A percentile compares a stretch with the other conserved stretches of the same genome.
These are phyloP conservation scores for Metopolophium dirhodum DNA, from an alignment of 1,140 invertebrate species.

Conservation along the genomic window DNA sequence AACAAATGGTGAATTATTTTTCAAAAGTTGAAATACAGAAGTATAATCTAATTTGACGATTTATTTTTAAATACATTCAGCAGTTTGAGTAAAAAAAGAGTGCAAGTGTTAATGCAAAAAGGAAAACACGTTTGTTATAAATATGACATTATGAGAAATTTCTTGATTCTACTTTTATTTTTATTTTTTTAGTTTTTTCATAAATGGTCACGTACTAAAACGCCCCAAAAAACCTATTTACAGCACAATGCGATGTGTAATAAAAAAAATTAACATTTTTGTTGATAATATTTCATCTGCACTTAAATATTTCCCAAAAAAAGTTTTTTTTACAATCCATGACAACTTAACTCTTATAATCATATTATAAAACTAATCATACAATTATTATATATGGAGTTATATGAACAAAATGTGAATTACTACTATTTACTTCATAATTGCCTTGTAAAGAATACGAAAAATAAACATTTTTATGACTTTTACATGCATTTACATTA, in stretches of 20 bases:
- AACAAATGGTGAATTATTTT: not conserved
- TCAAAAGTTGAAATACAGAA: not conserved
- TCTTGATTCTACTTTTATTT: not conserved
- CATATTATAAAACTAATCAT: not conserved
- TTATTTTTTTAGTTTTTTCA: not conserved
- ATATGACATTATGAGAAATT: not conserved
- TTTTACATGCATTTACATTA: not conserved
- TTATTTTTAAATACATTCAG: not conserved
- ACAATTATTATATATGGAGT: not conserved
- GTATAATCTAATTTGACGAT: not conserved
- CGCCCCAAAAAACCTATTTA: not conserved
- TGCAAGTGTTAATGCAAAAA: not conserved
- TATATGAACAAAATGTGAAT: not conserved
- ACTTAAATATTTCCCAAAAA: not conserved
- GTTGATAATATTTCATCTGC: not conserved
- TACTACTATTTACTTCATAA: not conserved
- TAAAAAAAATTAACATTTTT: slow-evolving; percentile 3
- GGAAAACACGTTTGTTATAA: not conserved
- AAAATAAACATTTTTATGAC: not conserved
- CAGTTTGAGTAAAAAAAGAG: not conserved
- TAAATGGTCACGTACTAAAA: not conserved
- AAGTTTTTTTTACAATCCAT: slow-evolving; percentile 10
- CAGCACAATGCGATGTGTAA: not conserved
- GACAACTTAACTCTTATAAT: not conserved
- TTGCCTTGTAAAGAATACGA: not conserved